Evolutionary conservation across 2,113 vertebrate species (phyloP), one percentile per base, ranked within the genome.

Genomic region (Chaenogobius annularis): DNA sequence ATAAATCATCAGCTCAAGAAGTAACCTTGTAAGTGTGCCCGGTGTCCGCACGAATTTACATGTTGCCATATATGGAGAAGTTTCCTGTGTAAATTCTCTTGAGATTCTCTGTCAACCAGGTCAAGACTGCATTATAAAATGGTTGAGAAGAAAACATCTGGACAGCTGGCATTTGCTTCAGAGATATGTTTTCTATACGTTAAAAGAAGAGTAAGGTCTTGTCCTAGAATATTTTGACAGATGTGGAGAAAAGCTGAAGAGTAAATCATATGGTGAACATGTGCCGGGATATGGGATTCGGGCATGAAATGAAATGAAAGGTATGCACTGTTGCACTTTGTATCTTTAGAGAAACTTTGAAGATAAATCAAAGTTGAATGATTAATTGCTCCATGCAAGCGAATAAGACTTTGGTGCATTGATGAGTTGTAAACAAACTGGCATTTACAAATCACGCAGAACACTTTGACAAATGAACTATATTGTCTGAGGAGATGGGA

Each of bases 401-500:
- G 52, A 74, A 74, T 3, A 17, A 43, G 17, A 66, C 68, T 69
- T n/a, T 43, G 22, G 64, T 47, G 46, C 67, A 54, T 58, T 73
- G 68, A 76, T 69, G 72, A 58, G 59, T 20, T 75, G 5, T 87
- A 88, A 82, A 88, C 87, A 87, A 85, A 89, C 75, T 56, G 74
- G 56, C 68, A 65, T 75, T 67, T 64, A 82, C 79, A 85, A 78
- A 76, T 86, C 77, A 75, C 68, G 37, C 61, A 55, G 69, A 86
- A 74, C 73, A 84, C 69, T 84, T 78, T 77, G 89, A 90, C 89
- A 86, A 91, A 91, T 83, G 86, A 86, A 85, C 83, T 66, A 74
- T 83, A 82, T 88, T 88, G 86, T 90, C 44, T 84, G 72, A 68
- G 82, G 75, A 75, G 75, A 81, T 78, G 82, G 83, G 71, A 79